A percentile compares a stretch with the other conserved stretches of the same genome.
Conservation (phyloP, 2,888 invertebrate species). For the Xylota segnis region DNA sequence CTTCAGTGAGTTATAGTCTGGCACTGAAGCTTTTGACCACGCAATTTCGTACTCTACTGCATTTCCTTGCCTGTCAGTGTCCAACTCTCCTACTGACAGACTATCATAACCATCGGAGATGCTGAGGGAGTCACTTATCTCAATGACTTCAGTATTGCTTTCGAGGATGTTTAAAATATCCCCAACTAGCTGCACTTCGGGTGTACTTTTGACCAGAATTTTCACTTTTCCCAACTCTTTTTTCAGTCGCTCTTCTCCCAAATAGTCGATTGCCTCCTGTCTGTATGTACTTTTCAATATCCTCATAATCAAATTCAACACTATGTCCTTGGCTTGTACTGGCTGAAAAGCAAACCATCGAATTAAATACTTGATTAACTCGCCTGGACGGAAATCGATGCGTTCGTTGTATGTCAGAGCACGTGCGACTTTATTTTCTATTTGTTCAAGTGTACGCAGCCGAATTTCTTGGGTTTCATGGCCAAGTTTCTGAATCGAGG, state of each 20-base stretch:
- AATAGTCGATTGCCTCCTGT: constrained; percentile 77
- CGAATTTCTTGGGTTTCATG: constrained; percentile 82
- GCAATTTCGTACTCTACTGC: constrained; percentile 80
- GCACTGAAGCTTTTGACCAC: constrained; percentile 80
- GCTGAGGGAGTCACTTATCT: constrained; percentile 56
- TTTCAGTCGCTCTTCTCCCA: constrained; percentile 79
- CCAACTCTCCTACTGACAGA: constrained; percentile 33
- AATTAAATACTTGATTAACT: constrained; percentile 82
- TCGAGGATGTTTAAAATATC: constrained; percentile 78
- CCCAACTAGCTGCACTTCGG: constrained; percentile 76
- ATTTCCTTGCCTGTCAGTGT: constrained; percentile 21
- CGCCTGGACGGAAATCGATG: constrained; percentile 80
- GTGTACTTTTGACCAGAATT: constrained; percentile 76
- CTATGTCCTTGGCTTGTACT: constrained; percentile 78
- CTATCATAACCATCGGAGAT: constrained; percentile 55
- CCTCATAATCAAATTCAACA: constrained; percentile 80
- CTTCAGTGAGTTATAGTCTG: constrained; percentile 81
- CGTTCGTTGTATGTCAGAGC: constrained; percentile 79
- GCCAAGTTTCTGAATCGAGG: constrained; percentile 80
- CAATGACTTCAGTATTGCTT: constrained; percentile 54
- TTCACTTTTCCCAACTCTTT: constrained; percentile 81
- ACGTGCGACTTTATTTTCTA: constrained; percentile 80
- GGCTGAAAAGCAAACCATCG: constrained; percentile 82
- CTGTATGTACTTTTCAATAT: constrained; percentile 80
- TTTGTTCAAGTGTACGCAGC: constrained; percentile 81